Base-by-base conservation (phyloP, 2,113 vertebrate species). In the Eonycteris spelaea region DNA sequence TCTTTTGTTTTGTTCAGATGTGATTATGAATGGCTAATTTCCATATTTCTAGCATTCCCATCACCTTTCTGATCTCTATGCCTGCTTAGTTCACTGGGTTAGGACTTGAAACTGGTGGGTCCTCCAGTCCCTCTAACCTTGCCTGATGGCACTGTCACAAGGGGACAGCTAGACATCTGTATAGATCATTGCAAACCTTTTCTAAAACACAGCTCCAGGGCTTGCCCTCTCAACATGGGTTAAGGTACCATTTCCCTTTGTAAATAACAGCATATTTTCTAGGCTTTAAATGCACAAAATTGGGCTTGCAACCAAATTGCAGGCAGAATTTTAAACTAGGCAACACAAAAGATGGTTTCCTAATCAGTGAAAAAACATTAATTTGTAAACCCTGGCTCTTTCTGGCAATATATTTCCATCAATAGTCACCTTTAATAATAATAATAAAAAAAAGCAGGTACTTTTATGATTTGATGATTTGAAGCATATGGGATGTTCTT, bases 381-480 rank as follows among this genome's bases (percentile, higher is more conserved):
- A 90, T 68, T 91, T 84, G 45, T 48, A 91, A 97, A 79, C n/a
- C 21, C 30, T 74, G 79, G 13, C 21, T 77, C 26, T 80, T 79
- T 94, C 65, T 53, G 38, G 5, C 14, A 67, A 48, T 83, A 78
- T 83, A 91, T 83, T 93, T 93, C 63, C 61, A 63, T 96, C 45
- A 33, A 35, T 95, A 90, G 16, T 80, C 57, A 85, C 38, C 40
- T 89, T 51, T 14, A 63, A 80, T 73, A 86, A 59, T n/a, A n/a
- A n/a, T n/a, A n/a, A n/a, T n/a, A 18, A 63, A 80, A 78, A 86
- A 59, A 79, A 86, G 15, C 19, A 79, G 48, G 63, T 84, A 91
- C 93, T 84, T 92, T 96, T 95, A 73, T 95, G 57, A 98, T 84
- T 75, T 79, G 71, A 73, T 95, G 57, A 98, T 84, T 75, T 79